A percentile compares a stretch with the other conserved stretches of the same genome.
Conservation (phyloP, 1,140 invertebrate species). For the Monomorium pharaonis region DNA sequence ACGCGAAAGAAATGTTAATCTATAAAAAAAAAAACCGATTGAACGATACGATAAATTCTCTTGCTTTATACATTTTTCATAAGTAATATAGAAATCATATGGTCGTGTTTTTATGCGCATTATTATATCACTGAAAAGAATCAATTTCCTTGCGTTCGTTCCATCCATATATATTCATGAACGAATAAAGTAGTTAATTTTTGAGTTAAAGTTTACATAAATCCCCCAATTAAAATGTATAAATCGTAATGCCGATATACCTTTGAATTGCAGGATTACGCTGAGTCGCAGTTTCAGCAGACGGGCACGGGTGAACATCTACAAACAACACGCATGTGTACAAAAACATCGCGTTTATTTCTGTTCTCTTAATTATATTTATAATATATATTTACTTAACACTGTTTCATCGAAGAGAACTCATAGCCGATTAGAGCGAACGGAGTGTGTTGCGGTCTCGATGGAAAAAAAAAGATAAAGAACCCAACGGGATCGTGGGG, state of each 20-base stretch:
- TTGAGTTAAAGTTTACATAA: not conserved
- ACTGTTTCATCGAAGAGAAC: slow-evolving; percentile 67
- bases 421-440: slow-evolving; percentile 63
- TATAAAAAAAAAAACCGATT: not conserved
- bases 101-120: not conserved
- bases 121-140: not conserved
- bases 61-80: not conserved
- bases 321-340: slow-evolving; percentile 28
- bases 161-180: not conserved
- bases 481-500: not conserved
- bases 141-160: not conserved
- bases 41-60: not conserved
- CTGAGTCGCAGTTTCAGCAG: not conserved
- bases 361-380: slow-evolving; percentile 68
- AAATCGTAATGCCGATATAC: not conserved
- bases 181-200: not conserved
- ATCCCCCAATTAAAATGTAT: not conserved
- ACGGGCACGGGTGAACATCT: slow-evolving; percentile 15
- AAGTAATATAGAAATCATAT: not conserved
- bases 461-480: slow-evolving; percentile 23
- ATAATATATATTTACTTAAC: slow-evolving; percentile 69
- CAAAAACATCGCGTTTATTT: slow-evolving; percentile 70
- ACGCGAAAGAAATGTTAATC: not conserved
- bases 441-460: slow-evolving; percentile 33
- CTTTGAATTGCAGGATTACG: slow-evolving; percentile 2